Conservation (phyloP, 2,888 invertebrate genomes). For the Argynnis bischoffii region DNA sequence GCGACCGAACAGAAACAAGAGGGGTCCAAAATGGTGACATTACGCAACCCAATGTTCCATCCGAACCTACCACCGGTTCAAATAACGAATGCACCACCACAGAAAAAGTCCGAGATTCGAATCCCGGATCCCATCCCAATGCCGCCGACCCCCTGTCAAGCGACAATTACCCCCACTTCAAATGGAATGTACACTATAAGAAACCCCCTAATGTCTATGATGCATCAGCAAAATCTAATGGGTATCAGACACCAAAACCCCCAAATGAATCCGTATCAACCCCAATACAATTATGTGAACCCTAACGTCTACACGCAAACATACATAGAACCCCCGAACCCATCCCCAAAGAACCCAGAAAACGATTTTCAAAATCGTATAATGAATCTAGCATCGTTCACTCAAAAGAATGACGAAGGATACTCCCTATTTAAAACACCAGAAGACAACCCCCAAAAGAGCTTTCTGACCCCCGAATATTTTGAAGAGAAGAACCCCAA, state of each 20-base stretch:
- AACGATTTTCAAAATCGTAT: conserved; percentile 63
- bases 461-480: conserved; percentile 63
- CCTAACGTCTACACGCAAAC: conserved; percentile 55
- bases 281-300: conserved; percentile 61
- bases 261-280: conserved; percentile 50
- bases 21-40: conserved; percentile 87
- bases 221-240: conserved; percentile 72
- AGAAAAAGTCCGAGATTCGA: conserved; percentile 65
- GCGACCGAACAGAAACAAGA: conserved; percentile 54
- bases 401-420: conserved; percentile 74
- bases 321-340: conserved; percentile 42
- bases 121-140: conserved; percentile 75
- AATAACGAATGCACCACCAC: conserved; percentile 52
- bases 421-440: conserved; percentile 70
- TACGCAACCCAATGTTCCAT: conserved; percentile 90
- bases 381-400: conserved; percentile 72
- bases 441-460: conserved; percentile 61
- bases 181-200: conserved; percentile 92
- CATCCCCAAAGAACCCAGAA: conserved; percentile 54
- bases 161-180: conserved; percentile 76
- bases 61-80: conserved; percentile 76
- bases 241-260: conserved; percentile 54
- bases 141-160: conserved; percentile 75
- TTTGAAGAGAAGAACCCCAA: conserved; percentile 61
- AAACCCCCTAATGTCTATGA: conserved; percentile 85